Evolutionary conservation across 1,140 invertebrate species (phyloP).

Genomic region (Sarcophaga bullata): DNA sequence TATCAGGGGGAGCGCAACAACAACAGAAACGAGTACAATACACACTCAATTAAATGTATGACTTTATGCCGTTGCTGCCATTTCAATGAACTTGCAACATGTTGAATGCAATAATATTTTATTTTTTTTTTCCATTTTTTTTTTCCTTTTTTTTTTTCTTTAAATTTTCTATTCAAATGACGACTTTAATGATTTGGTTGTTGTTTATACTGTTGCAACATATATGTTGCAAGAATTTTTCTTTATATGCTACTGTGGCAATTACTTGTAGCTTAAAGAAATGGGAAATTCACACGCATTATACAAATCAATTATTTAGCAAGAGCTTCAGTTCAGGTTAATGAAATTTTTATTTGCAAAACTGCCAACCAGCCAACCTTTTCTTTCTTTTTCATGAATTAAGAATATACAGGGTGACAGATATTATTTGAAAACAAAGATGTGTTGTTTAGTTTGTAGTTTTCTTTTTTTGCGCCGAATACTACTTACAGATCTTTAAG

Average conservation of each 20-base stretch:
- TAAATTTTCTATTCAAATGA: neutral
- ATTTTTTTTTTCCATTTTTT: neutral
- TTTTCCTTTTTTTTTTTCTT: neutral
- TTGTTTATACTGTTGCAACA: neutral
- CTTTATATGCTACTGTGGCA: neutral
- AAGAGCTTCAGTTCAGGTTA: neutral
- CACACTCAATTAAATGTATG: neutral
- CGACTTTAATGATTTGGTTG: neutral
- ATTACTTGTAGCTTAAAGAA: neutral
- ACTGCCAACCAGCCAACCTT: neutral
- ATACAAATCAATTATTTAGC: constrained; percentile 11
- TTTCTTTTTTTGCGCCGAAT: too few relatives aligned
- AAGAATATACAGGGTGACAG: neutral
- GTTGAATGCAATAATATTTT: neutral
- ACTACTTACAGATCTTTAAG: too few relatives aligned
- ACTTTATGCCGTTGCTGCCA: neutral
- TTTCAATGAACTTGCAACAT: constrained; percentile 26
- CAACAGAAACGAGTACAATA: neutral
- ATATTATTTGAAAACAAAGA: neutral
- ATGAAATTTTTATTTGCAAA: neutral
- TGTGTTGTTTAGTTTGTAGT: too few relatives aligned
- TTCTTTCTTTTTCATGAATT: neutral
- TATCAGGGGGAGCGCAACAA: neutral
- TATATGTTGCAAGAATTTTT: neutral
- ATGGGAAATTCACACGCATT: constrained; percentile 18